phyloP scores from a whole-genome alignment of 92 coral and sea anemone genomes.

The Epizoanthus illoricatus region DNA sequence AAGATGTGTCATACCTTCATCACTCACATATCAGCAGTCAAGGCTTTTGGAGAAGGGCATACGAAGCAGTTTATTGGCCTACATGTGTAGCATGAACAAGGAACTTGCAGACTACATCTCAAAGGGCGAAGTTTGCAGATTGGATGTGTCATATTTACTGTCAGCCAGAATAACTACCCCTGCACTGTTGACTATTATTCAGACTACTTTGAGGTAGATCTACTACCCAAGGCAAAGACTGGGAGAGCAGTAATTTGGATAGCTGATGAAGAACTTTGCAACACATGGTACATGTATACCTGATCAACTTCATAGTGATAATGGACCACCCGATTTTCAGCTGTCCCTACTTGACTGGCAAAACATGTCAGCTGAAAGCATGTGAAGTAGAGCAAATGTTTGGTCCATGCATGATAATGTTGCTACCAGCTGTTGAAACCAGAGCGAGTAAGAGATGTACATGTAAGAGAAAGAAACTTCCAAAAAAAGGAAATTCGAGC shows the following conservation, averaged over 20 bases:
- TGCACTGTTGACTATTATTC: too few relatives aligned
- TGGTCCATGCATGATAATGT: constrained; percentile 37
- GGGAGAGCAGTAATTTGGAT: too few relatives aligned
- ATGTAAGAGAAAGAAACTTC: too few relatives aligned
- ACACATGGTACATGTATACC: neutral
- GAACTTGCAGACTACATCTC: constrained; percentile 47
- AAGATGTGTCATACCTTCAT: constrained; percentile 60
- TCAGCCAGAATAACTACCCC: too few relatives aligned
- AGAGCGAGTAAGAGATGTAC: too few relatives aligned
- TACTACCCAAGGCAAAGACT: neutral
- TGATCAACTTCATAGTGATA: neutral
- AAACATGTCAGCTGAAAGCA: constrained; percentile 32
- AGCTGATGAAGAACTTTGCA: neutral
- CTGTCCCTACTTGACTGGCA: constrained; percentile 30
- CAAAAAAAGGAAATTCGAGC: neutral
- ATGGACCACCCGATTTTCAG: constrained; percentile 22
- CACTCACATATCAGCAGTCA: constrained; percentile 41
- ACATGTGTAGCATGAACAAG: constrained; percentile 47
- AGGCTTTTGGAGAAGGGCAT: constrained; percentile 46
- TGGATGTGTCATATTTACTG: constrained; percentile 44
- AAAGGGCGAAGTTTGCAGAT: constrained; percentile 45
- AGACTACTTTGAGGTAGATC: neutral
- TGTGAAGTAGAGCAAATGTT: constrained; percentile 30
- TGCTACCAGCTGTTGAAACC: constrained; percentile 21
- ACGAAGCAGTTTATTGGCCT: constrained; percentile 52